Evolutionary conservation across 53 echinoderm and acorn worm species (phyloP).

Genomic region (Mesocentrotus franciscanus): DNA sequence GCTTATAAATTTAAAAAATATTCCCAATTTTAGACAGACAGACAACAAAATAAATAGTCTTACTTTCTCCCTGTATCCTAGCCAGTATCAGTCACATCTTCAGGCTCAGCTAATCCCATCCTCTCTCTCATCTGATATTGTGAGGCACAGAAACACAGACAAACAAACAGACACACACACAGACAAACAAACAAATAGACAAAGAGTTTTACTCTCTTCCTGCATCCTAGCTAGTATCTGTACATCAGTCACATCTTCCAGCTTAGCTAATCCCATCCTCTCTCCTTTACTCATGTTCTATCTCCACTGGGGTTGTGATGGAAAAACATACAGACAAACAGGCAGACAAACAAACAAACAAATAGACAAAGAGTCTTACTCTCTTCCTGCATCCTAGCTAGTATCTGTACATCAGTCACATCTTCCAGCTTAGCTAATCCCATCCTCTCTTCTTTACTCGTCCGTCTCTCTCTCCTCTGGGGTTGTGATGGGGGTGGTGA

Average conservation of each 20-base stretch:
- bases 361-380: slow-evolving; percentile 62
- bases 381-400: slow-evolving; percentile 99
- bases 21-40: neutral
- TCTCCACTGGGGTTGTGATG: neutral
- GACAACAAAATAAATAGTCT: neutral
- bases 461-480: slow-evolving; percentile 67
- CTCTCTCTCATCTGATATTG: neutral
- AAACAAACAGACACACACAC: too few relatives aligned
- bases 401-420: slow-evolving; percentile 98
- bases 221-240: slow-evolving; percentile 69
- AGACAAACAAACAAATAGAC: too few relatives aligned
- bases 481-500: slow-evolving; percentile 70
- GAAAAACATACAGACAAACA: neutral
- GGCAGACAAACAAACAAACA: neutral
- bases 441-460: slow-evolving; percentile 79
- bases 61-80: neutral
- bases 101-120: neutral
- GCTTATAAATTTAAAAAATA: too few relatives aligned
- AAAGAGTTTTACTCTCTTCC: slow-evolving; percentile 61
- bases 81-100: slow-evolving; percentile 82
- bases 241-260: slow-evolving; percentile 90
- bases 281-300: slow-evolving; percentile 1
- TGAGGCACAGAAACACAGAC: too few relatives aligned
- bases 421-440: slow-evolving; percentile 88
- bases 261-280: neutral